These are phyloP conservation scores for Chionodraco myersi DNA, from an alignment of 2,113 vertebrate genomes.

Conservation along the genomic window DNA sequence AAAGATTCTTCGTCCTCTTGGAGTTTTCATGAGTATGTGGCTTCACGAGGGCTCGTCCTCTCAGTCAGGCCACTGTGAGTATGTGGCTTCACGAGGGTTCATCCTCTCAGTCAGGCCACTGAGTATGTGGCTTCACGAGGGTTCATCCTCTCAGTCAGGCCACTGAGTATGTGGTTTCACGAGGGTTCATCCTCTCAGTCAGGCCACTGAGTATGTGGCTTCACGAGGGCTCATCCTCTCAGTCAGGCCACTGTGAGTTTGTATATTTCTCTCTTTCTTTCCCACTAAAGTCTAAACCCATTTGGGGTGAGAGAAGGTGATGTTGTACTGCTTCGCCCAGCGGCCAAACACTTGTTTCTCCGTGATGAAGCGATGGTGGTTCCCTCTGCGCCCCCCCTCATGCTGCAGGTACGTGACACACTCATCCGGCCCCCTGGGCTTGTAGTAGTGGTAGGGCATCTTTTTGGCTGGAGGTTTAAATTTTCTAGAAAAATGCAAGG, in stretches of 20 bases:
- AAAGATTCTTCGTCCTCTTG: neutral
- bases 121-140: neutral
- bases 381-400: constrained; percentile 89
- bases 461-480: constrained; percentile 81
- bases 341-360: constrained; percentile 95
- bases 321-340: constrained; percentile 95
- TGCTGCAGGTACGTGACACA: constrained; percentile 94
- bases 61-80: neutral
- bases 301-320: constrained; percentile 91
- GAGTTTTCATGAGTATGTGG: neutral
- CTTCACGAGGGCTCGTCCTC: neutral
- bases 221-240: neutral
- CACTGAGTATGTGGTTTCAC: neutral
- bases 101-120: neutral
- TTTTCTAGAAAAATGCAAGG: constrained; percentile 64
- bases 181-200: neutral
- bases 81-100: constrained; percentile 8
- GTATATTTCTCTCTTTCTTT: neutral
- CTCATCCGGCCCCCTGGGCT: constrained; percentile 92
- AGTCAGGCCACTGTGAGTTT: neutral
- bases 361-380: constrained; percentile 98
- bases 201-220: neutral
- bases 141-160: neutral
- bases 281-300: constrained; percentile 80
- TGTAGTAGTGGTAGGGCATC: constrained; percentile 97